Evolutionary conservation across 2,113 vertebrate genomes (phyloP), one percentile per base, ranked within the genome.

Genomic region (Cranoglanis bouderius): DNA sequence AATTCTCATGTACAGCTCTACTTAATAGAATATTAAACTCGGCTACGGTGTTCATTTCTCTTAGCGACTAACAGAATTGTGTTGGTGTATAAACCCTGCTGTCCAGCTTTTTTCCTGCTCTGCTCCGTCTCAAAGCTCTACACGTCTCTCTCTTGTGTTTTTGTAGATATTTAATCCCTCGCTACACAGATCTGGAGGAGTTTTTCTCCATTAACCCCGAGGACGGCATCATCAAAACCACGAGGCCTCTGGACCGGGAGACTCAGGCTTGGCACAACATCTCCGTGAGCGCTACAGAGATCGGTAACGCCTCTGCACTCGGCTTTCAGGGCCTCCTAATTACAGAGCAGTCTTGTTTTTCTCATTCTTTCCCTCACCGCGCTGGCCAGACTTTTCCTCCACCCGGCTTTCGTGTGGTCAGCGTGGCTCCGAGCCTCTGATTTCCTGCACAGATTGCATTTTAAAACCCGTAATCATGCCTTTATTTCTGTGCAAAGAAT

Each of bases 251-350:
- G 95, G 98, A 99, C 94, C 95, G 98, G 92, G 98, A 99, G 91
- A 93, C 96, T 59, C 97, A 96, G 21, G 88, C 96, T 91, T 99
- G 98, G 98, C 97, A 99, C 86, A 99, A 99, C 87, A 99, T 99
- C 87, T 97, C 98, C 21, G 97, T 99, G 90, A 97, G 97, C 82
- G 98, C 98, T 82, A 96, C 96, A 51, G 98, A 99, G 96, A 94
- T 95, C 61, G 95, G 97, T 98, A 82, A 95, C 94, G 97, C 95
- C 92, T 93, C 93, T 88, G 86, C 40, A 80, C 85, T 67, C 70
- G 6, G 29, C 43, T 84, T 89, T 63, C 49, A 24, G 70, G 90
- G 43, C 61, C 90, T 40, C 74, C 65, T 85, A 90, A 92, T 90
- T 85, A 90, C 83, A 92, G 86, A 67, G 83, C 51, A 80, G 59